These are phyloP conservation scores for Diarsia rubi DNA, from an alignment of 2,888 invertebrate genomes.

Conservation along the genomic window DNA sequence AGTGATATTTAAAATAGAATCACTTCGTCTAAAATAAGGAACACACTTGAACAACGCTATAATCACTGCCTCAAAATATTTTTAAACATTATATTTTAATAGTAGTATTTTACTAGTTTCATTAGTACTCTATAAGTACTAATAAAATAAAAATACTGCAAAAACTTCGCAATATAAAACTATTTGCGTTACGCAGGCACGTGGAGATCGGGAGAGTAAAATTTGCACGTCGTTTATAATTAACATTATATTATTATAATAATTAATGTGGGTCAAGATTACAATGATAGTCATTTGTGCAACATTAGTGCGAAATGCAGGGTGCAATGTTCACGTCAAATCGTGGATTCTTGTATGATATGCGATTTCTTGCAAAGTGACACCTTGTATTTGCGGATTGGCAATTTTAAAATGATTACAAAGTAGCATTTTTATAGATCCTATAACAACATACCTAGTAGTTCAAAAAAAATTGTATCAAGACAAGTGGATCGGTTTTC, in stretches of 20 bases:
- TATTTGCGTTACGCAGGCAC: conserved; percentile 47
- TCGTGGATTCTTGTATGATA: neutral
- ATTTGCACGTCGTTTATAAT: conserved; percentile 68
- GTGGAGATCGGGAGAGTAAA: conserved; percentile 43
- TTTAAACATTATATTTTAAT: conserved; percentile 4
- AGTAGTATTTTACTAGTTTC: too few species aligned
- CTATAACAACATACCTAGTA: too few species aligned
- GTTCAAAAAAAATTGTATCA: too few species aligned
- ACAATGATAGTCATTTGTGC: conserved; percentile 69
- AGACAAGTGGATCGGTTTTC: too few species aligned
- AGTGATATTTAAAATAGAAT: too few species aligned
- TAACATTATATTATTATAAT: conserved; percentile 73
- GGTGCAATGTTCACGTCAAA: conserved; percentile 59
- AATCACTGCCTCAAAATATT: neutral
- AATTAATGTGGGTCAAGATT: conserved; percentile 78
- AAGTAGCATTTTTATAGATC: too few species aligned
- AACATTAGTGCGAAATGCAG: conserved; percentile 50
- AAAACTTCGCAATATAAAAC: conserved; percentile 49
- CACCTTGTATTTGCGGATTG: neutral
- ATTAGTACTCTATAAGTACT: neutral
- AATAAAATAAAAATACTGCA: conserved; percentile 34
- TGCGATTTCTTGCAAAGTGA: neutral
- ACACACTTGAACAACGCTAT: neutral
- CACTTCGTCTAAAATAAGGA: neutral
- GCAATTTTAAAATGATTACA: too few species aligned